Base-by-base conservation (phyloP, 2,113 vertebrate species). In the Psammodynastes pulverulentus region DNA sequence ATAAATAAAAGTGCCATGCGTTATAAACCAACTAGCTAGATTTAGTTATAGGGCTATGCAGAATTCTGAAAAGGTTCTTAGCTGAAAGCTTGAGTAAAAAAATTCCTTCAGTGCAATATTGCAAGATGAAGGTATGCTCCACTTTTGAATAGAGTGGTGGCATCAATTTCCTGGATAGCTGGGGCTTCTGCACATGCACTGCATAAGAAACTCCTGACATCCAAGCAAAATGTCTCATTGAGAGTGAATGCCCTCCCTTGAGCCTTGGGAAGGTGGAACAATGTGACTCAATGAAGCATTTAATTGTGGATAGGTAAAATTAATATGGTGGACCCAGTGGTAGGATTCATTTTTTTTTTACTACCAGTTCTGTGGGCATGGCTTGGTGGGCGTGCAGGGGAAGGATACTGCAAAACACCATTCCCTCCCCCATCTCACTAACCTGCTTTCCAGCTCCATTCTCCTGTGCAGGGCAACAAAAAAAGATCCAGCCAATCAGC, bases 21-120 rank as follows among this genome's bases (percentile, higher is more conserved):
- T 95, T 86, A 29, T 53, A 87, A 24, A 48, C 9, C 72, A 58
- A 13, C 45, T 85, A 45, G 84, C 84, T 56, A 87, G 93, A 91
- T 1, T 9, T 23, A 26, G 3, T 0, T 91, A 5, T 24, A 48
- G 84, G 34, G 17, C 72, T 79, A 79, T 79, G 34, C 34, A 39
- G 15, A 79, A 9, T 21, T 79, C 34, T 43, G 34, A 79, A 43
- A 79, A 43, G 17, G 34, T 79, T 39, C 34, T 8, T 79, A 21
- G 72, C 34, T 43, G 34, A 79, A 79, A 39, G 67, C 67, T 79
- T 79, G n/a, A 19, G 67, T 79, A 15, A 79, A 79, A 79, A 72
- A 34, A 34, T n/a, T 1, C 67, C n/a, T 72, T 72, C n/a, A 8
- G 3, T 79, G 15, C 67, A 79, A 19, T 19, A 39, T 17, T 39